Conservation (phyloP, 37 sponge, comb jelly and placozoan species). For the Ianthella basta region DNA sequence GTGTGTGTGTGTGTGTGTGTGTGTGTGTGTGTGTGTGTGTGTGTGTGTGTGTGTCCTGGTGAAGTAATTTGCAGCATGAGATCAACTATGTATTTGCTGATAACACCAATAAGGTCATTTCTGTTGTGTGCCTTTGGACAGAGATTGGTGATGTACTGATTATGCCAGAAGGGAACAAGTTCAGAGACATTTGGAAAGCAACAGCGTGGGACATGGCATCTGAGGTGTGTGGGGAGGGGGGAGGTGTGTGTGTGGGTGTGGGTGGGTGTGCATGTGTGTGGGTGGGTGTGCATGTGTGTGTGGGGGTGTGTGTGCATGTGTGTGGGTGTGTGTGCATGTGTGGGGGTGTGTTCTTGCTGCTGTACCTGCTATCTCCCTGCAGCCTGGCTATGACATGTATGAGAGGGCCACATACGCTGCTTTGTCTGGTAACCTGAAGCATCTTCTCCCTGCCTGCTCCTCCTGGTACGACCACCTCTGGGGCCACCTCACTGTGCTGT, state of each 20-base stretch:
- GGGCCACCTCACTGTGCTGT: conserved; percentile 89
- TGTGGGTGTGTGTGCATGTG: conserved; percentile 18
- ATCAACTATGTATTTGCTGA: background rate
- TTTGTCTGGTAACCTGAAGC: conserved; percentile 83
- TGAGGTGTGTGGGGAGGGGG: conserved; percentile 35
- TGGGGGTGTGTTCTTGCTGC: background rate
- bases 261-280: background rate
- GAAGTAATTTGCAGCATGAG: too few species aligned
- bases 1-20: background rate
- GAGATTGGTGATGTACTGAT: conserved; percentile 51
- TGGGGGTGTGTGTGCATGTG: too few species aligned
- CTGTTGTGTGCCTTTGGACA: background rate
- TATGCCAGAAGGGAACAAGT: conserved; percentile 81
- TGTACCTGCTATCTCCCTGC: background rate
- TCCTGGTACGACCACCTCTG: conserved; percentile 92
- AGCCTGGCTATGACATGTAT: conserved; percentile 67
- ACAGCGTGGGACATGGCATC: conserved; percentile 81
- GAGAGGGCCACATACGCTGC: conserved; percentile 93
- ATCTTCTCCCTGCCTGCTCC: conserved; percentile 83
- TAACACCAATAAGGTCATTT: background rate
- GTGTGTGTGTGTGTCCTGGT: too few species aligned
- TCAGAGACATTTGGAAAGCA: conserved; percentile 90
- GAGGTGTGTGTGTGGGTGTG: conserved; percentile 26
- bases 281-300: background rate
- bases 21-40: too few species aligned